Conservation (phyloP, 2,888 invertebrate species). For the Morpho achilles region DNA sequence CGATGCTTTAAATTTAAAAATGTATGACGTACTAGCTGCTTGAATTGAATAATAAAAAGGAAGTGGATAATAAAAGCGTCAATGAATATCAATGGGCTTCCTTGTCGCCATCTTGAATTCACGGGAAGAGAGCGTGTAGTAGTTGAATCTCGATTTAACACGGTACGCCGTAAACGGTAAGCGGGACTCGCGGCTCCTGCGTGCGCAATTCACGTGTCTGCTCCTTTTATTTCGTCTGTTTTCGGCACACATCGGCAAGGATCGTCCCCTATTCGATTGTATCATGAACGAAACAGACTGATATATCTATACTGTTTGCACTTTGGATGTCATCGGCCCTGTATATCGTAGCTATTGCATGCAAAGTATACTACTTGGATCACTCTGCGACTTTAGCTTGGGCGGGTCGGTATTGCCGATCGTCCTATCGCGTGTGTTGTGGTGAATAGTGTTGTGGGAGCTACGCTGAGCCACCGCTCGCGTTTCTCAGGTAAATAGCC, state of each 20-base stretch:
- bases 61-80: constrained; percentile 16
- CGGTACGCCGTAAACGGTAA: constrained; percentile 18
- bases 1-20: too few species aligned
- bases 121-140: constrained; percentile 17
- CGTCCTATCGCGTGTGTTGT: constrained; percentile 69
- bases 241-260: constrained; percentile 38
- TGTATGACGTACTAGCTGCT: neutral
- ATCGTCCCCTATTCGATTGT: constrained; percentile 27
- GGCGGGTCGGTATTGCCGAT: constrained; percentile 67
- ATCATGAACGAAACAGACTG: constrained; percentile 34
- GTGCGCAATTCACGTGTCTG: constrained; percentile 57
- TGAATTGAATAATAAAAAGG: constrained; percentile 15
- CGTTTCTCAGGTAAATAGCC: constrained; percentile 54
- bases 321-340: constrained; percentile 64
- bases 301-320: constrained; percentile 41
- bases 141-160: constrained; percentile 21
- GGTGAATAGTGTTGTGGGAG: constrained; percentile 60
- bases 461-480: constrained; percentile 49
- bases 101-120: constrained; percentile 26
- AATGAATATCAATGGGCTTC: constrained; percentile 24
- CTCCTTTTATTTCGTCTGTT: constrained; percentile 39
- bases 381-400: constrained; percentile 63
- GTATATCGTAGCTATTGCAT: constrained; percentile 43
- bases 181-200: constrained; percentile 46
- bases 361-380: constrained; percentile 39